Percentiles rank a stretch among this genome's conserved stretches.
phyloP scores from a whole-genome alignment of 2,113 vertebrate species.

The Oryzias celebensis region DNA sequence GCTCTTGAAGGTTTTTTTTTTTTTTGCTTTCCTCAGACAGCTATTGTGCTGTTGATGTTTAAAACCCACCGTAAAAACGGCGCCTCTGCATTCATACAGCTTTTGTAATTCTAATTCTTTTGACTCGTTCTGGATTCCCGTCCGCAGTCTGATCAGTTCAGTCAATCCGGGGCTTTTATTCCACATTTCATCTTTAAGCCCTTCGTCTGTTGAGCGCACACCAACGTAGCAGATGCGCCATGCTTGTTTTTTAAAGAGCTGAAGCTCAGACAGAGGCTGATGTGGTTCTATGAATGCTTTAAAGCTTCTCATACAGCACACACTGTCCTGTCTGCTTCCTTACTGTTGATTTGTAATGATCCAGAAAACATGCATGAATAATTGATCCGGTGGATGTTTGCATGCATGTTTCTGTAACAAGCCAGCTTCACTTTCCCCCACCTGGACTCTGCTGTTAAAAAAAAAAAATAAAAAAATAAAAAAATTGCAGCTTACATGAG shows the following conservation, averaged over 20 bases:
- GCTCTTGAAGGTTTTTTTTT: not conserved
- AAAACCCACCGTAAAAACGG: constrained; percentile 24
- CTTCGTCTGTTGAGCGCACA: constrained; percentile 22
- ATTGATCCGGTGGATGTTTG: not conserved
- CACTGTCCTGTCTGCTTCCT: constrained; percentile 23
- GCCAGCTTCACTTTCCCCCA: no score
- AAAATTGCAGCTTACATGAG: no score
- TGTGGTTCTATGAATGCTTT: constrained; percentile 28
- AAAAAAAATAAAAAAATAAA: not conserved
- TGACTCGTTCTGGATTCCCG: no score
- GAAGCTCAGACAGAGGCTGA: constrained; percentile 9
- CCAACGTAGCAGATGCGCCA: constrained; percentile 45
- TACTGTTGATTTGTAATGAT: constrained; percentile 36
- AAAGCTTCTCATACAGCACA: constrained; percentile 18
- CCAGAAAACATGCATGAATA: not conserved
- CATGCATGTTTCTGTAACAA: not conserved
- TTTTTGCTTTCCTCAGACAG: not conserved
- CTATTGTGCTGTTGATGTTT: not conserved
- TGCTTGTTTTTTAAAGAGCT: constrained; percentile 48
- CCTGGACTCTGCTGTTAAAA: not conserved
- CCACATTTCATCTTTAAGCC: not conserved
- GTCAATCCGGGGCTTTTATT: not conserved
- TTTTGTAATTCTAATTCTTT: constrained; percentile 5
- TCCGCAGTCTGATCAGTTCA: no score
- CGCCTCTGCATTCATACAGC: constrained; percentile 43